phyloP scores from a whole-genome alignment of 2,797 vertebrate genomes.

The Spinibarbus caldwelli region DNA sequence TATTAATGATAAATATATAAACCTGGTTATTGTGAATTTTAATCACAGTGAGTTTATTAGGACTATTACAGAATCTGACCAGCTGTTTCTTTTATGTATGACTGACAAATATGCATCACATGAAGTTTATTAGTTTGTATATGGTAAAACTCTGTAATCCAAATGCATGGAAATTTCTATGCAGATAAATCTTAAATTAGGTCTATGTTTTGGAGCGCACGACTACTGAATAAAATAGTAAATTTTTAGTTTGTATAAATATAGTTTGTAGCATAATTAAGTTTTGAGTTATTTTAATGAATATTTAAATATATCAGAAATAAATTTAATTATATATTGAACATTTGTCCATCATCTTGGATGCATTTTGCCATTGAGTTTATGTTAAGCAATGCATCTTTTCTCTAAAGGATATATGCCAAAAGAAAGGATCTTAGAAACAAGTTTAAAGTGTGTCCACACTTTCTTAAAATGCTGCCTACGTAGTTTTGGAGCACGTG shows the following conservation, averaged over 20 bases:
- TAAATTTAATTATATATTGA: neutral
- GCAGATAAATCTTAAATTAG: neutral
- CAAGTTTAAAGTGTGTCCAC: neutral
- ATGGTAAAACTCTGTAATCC: no score
- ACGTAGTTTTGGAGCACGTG: neutral
- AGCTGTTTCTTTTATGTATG: no score
- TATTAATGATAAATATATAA: no score
- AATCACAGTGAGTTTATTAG: no score
- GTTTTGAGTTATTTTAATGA: neutral
- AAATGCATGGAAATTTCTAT: no score
- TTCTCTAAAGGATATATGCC: neutral
- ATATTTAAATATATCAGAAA: neutral
- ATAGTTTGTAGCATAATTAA: no score
- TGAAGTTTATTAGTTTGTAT: no score
- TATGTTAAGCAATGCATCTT: neutral
- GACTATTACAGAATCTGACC: no score
- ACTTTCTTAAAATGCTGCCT: neutral
- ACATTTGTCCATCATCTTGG: neutral
- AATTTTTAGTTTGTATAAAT: neutral
- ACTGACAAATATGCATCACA: no score
- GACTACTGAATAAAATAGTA: neutral
- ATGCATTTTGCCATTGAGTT: neutral
- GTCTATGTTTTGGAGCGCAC: neutral
- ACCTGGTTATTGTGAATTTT: no score
- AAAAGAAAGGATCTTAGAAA: neutral